phyloP scores from a whole-genome alignment of 2,113 vertebrate genomes.

The Muntiacus muntjak region DNA sequence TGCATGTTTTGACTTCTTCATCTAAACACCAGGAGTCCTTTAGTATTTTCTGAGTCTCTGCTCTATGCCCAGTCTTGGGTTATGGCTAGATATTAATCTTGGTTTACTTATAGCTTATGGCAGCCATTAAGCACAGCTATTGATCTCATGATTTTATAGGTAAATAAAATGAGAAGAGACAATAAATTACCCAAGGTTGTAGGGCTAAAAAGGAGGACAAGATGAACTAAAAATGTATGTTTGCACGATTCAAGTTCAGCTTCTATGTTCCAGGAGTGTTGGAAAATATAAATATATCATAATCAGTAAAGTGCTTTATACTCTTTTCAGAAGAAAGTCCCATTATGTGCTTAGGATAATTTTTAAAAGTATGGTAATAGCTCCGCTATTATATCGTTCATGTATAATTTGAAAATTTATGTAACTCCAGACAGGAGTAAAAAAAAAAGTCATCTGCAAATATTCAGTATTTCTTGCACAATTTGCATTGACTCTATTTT shows the following conservation, averaged over 20 bases:
- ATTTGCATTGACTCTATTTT: slow-evolving; percentile 58
- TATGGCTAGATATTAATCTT: not conserved
- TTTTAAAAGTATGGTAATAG: slow-evolving; percentile 8
- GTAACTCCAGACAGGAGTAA: slow-evolving; percentile 19
- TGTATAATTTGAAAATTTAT: slow-evolving; percentile 54
- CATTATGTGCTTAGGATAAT: not conserved
- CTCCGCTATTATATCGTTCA: not conserved
- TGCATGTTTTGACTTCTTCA: not conserved
- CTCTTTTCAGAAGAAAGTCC: slow-evolving; percentile 19
- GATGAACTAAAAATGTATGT: not conserved
- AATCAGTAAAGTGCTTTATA: not conserved
- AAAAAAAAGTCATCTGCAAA: slow-evolving; percentile 35
- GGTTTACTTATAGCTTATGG: not conserved
- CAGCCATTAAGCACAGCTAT: not conserved
- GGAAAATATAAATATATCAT: not conserved
- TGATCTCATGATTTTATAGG: not conserved
- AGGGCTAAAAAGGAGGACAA: not conserved
- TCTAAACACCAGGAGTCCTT: not conserved
- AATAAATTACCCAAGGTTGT: not conserved
- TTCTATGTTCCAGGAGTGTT: not conserved
- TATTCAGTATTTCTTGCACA: slow-evolving; percentile 52
- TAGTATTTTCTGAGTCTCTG: not conserved
- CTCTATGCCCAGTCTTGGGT: not conserved
- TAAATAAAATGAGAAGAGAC: not conserved
- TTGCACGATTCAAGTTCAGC: not conserved